Base-by-base conservation (phyloP, 1,140 invertebrate species). In the Epicauta chinensis region DNA sequence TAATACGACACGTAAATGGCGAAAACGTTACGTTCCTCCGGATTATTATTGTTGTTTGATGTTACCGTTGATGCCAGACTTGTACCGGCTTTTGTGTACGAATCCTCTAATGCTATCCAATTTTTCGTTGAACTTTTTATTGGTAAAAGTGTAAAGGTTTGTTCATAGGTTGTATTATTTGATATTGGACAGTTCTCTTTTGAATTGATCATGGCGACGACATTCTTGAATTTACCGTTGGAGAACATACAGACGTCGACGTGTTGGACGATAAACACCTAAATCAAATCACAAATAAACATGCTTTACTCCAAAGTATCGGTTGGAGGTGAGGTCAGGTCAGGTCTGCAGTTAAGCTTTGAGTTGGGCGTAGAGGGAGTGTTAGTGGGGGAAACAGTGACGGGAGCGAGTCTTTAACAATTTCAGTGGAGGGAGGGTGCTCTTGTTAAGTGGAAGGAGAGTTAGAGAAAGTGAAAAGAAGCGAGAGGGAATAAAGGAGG, bases 241-340 rank as follows among this genome's bases (percentile, higher is more conserved):
- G 93, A 96, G 73, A 98, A 99, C 82, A 99, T 94, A 72, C 95
- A 97, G 0, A 99, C 97, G 67, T 98, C 96, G 3, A 98, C 95
- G 72, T 96, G 90, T 74, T 99, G 96, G 3, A 96, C 85, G 35
- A 97, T 85, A 55, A 89, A 79, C 11, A 87, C 80, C 90, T 91
- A 14, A 13, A 15, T n/a, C n/a, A 30, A 43, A 23, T 30, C 10
- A 10, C 9, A 41, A 43, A n/a, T 34, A 34, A 34, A 11, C 10
- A n/a, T 2, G 32, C 11, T n/a, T 34, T 11, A n/a, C 6, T 23
- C n/a, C n/a, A n/a, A n/a, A n/a, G n/a, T n/a, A n/a, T n/a, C n/a
- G n/a, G n/a, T n/a, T n/a, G n/a, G n/a, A n/a, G n/a, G n/a, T n/a
- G n/a, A n/a, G n/a, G n/a, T n/a, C n/a, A n/a, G n/a, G n/a, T n/a